These are phyloP conservation scores for Procambarus virginalis DNA, from an alignment of 1,140 invertebrate species.

Conservation along the genomic window DNA sequence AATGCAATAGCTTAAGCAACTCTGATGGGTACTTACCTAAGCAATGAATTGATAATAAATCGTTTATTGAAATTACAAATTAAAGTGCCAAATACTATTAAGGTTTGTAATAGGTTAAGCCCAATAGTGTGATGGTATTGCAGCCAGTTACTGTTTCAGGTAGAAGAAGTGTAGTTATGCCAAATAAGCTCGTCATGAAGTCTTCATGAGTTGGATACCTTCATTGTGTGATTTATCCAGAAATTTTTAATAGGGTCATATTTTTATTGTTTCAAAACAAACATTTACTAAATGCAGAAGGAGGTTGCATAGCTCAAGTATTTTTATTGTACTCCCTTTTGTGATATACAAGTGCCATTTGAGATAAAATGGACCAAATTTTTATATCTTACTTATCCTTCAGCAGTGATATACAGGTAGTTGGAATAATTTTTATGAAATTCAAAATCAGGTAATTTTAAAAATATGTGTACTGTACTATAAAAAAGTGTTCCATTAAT, in stretches of 20 bases:
- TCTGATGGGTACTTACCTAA: background rate
- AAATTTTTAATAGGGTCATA: background rate
- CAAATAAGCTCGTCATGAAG: conserved; percentile 39
- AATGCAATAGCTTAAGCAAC: background rate
- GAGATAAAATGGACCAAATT: conserved; percentile 50
- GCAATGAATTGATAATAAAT: background rate
- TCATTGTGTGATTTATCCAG: conserved; percentile 10
- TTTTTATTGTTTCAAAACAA: background rate
- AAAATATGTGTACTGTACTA: no score
- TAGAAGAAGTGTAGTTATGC: conserved; percentile 29
- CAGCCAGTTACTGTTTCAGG: conserved; percentile 15
- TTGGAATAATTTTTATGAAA: no score
- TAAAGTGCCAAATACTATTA: conserved; percentile 3
- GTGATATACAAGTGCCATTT: conserved; percentile 61
- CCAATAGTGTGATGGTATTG: conserved; percentile 17
- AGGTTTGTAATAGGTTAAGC: background rate
- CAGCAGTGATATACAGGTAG: no score
- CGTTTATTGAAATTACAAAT: background rate
- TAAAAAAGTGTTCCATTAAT: no score
- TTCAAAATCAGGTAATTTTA: no score
- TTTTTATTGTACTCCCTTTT: conserved; percentile 49
- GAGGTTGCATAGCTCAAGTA: conserved; percentile 60
- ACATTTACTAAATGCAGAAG: conserved; percentile 31
- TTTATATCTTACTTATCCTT: background rate
- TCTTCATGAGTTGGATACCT: conserved; percentile 27